These are phyloP conservation scores for Cryptomyrus ogoouensis DNA, from an alignment of 2,113 vertebrate species.

Conservation along the genomic window DNA sequence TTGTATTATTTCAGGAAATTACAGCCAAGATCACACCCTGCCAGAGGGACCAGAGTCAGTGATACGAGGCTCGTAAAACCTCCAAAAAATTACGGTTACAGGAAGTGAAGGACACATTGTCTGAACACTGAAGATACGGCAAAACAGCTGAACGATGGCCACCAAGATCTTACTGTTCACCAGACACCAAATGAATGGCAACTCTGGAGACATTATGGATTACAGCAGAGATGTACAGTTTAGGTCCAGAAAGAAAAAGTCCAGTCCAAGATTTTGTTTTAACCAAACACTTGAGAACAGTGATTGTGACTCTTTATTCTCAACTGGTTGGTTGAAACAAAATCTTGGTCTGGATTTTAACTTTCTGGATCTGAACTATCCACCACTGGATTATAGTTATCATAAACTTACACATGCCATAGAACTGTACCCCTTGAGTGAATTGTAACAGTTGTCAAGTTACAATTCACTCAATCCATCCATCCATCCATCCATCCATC, in stretches of 20 bases:
- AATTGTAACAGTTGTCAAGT: neutral
- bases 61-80: neutral
- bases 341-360: too few species aligned
- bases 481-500: neutral
- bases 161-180: neutral
- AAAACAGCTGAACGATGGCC: neutral
- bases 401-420: neutral
- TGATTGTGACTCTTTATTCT: too few species aligned
- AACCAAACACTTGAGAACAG: too few species aligned
- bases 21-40: neutral
- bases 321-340: too few species aligned
- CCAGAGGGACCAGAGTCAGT: neutral
- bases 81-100: neutral
- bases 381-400: neutral
- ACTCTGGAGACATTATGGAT: neutral
- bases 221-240: neutral
- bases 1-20: slow-evolving; percentile 32
- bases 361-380: too few species aligned
- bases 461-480: neutral
- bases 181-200: neutral
- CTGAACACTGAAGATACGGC: neutral
- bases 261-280: too few species aligned
- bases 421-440: neutral
- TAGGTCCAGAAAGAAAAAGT: too few species aligned
- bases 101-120: neutral